Evolutionary conservation across 2,888 invertebrate species (phyloP).

Genomic region (Campoplex capitator): DNA sequence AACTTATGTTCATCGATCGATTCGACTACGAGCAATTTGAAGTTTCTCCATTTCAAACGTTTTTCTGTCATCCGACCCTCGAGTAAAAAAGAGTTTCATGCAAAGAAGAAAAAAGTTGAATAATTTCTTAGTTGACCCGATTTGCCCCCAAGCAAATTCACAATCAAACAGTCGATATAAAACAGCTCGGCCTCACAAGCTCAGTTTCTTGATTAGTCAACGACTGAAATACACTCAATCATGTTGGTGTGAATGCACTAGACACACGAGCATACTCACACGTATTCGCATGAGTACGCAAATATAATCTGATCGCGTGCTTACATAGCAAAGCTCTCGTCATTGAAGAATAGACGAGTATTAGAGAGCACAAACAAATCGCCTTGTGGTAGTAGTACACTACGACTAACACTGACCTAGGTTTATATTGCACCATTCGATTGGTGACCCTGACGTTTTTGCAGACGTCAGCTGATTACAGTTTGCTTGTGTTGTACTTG

Average conservation of each 20-base stretch:
- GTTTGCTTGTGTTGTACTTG: constrained; percentile 13
- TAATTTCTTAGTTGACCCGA: constrained; percentile 10
- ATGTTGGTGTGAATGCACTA: background rate
- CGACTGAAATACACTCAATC: background rate
- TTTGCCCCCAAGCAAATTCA: constrained; percentile 8
- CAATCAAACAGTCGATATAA: background rate
- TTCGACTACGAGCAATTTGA: background rate
- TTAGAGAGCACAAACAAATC: constrained; percentile 69
- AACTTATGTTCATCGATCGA: background rate
- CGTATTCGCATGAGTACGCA: constrained; percentile 41
- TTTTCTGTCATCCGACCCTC: background rate
- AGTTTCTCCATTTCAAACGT: background rate
- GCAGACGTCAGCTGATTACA: constrained; percentile 83
- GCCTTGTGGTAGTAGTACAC: constrained; percentile 31
- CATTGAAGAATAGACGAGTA: constrained; percentile 81
- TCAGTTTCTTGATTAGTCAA: background rate
- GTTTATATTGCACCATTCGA: constrained; percentile 76
- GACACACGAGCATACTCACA: background rate
- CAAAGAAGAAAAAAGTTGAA: background rate
- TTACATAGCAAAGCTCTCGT: constrained; percentile 66
- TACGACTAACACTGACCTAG: constrained; percentile 80
- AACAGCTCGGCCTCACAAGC: constrained; percentile 15
- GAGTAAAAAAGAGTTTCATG: background rate
- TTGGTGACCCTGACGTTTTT: constrained; percentile 81
- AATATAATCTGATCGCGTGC: constrained; percentile 69